phyloP scores from a whole-genome alignment of 2,113 vertebrate species.

The Oryzias javanicus region DNA sequence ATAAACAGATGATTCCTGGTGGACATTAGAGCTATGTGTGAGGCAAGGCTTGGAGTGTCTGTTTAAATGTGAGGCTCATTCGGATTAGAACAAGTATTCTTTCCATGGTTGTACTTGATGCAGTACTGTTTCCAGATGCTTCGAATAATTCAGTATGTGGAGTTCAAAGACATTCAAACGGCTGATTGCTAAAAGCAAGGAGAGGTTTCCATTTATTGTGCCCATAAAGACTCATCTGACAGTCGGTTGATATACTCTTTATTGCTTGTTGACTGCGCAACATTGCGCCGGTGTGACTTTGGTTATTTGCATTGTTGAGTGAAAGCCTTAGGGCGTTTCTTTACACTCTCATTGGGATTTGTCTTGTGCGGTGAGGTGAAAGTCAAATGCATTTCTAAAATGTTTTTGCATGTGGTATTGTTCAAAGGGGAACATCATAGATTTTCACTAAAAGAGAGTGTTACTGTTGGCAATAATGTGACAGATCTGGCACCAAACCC shows the following conservation, averaged over 20 bases:
- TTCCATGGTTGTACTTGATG: slow-evolving; percentile 33
- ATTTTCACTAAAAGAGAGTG: slow-evolving; percentile 27
- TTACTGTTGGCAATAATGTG: slow-evolving; percentile 64
- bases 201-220: slow-evolving; percentile 32
- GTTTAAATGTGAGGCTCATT: slow-evolving; percentile 29
- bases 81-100: slow-evolving; percentile 30
- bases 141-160: slow-evolving; percentile 48
- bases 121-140: slow-evolving; percentile 36
- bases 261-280: slow-evolving; percentile 32
- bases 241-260: slow-evolving; percentile 49
- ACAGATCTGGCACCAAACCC: slow-evolving; percentile 55
- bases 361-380: slow-evolving; percentile 22
- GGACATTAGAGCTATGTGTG: slow-evolving; percentile 3
- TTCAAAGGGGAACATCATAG: slow-evolving; percentile 35
- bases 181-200: slow-evolving; percentile 35
- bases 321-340: slow-evolving; percentile 17
- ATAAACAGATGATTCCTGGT: slow-evolving; percentile 23
- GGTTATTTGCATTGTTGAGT: slow-evolving; percentile 45
- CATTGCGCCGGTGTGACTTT: slow-evolving; percentile 10
- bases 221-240: slow-evolving; percentile 44
- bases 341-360: slow-evolving; percentile 18
- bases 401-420: slow-evolving; percentile 27
- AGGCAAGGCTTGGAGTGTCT: slow-evolving; percentile 15
- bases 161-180: slow-evolving; percentile 51
- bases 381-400: slow-evolving; percentile 9